These are phyloP conservation scores for Salarias fasciatus DNA, from an alignment of 2,797 vertebrate genomes.

Conservation along the genomic window DNA sequence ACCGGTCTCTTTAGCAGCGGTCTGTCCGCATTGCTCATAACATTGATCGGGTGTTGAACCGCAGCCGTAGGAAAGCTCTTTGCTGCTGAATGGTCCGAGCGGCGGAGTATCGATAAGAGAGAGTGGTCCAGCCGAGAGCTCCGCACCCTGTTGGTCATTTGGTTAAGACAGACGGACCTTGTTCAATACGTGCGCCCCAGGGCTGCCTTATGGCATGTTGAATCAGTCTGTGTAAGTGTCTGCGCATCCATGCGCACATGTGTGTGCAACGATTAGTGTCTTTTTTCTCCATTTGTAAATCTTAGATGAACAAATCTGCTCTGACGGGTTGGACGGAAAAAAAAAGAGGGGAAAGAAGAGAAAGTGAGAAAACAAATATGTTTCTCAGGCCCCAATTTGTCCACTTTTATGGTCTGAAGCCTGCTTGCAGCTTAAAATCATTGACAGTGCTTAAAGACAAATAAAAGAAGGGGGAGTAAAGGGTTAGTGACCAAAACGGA, in stretches of 20 bases:
- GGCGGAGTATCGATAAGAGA: slow-evolving; percentile 58
- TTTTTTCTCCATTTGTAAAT: slow-evolving; percentile 59
- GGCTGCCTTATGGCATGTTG: slow-evolving; percentile 56
- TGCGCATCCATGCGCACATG: slow-evolving; percentile 30
- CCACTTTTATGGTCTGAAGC: slow-evolving; percentile 74
- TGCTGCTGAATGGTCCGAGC: slow-evolving; percentile 69
- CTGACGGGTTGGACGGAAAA: slow-evolving; percentile 72
- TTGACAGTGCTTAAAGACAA: slow-evolving; percentile 53
- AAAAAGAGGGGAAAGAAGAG: slow-evolving; percentile 27
- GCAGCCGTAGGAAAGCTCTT: slow-evolving; percentile 69
- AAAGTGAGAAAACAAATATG: slow-evolving; percentile 74
- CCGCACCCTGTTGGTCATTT: slow-evolving; percentile 73
- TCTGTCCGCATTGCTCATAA: slow-evolving; percentile 71
- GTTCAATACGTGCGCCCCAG: slow-evolving; percentile 67
- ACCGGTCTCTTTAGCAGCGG: slow-evolving; percentile 73
- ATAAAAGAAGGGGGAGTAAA: no score
- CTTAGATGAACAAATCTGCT: slow-evolving; percentile 70
- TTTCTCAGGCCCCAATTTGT: slow-evolving; percentile 82
- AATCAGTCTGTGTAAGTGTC: slow-evolving; percentile 25
- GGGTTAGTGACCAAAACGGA: slow-evolving; percentile 43
- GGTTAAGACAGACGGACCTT: slow-evolving; percentile 67
- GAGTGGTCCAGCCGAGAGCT: slow-evolving; percentile 60
- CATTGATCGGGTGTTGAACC: slow-evolving; percentile 69
- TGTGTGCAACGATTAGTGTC: slow-evolving; percentile 64
- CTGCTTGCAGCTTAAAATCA: slow-evolving; percentile 60